Base-by-base conservation (phyloP, 1,140 invertebrate species). In the Triops longicaudatus region DNA sequence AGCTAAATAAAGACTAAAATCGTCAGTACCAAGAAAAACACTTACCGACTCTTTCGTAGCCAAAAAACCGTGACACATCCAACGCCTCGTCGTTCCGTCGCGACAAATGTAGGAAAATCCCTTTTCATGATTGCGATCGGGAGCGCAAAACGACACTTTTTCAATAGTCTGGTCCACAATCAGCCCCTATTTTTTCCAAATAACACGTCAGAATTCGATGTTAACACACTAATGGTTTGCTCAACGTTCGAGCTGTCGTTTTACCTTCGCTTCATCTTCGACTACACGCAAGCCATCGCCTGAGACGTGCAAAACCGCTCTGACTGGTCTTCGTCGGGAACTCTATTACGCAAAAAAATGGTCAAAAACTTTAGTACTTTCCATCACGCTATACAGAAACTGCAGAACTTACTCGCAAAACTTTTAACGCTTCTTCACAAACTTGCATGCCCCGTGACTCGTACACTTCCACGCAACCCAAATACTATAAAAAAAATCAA, bases 81-180 rank as follows among this genome's bases (percentile, higher is more conserved):
- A 99, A 22, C 98, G 90, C 73, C 92, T 85, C 2, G 85, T 94
- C 12, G 91, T 93, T 75, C 90, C 93, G 83, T 94, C 93, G 81
- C 91, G 88, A 82, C 94, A 95, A 80, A 95, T 94, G 83, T 94
- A 98, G 77, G 94, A 95, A 85, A 99, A 99, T 12, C 98, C 98
- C 80, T 95, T 92, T 81, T 99, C 97, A 82, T 99, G 94, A 84
- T 98, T 98, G 77, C 97, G 89, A 86, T 99, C 98, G 0, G 98
- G 98, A 10, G 98, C 97, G 86, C 98, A 99, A 85, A 99, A 99
- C 3, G 97, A 99, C 0, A 99, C 98, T 85, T 99, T 99, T 83
- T 99, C 98, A 79, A 99, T 99, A 4, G 98, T 99, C 85, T 99
- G 98, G 87, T 99, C 98, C 17, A 99, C 96, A 79, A 99, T 96